Conservation (phyloP, 1,140 invertebrate genomes). For the Melipona quadrifasciata region DNA sequence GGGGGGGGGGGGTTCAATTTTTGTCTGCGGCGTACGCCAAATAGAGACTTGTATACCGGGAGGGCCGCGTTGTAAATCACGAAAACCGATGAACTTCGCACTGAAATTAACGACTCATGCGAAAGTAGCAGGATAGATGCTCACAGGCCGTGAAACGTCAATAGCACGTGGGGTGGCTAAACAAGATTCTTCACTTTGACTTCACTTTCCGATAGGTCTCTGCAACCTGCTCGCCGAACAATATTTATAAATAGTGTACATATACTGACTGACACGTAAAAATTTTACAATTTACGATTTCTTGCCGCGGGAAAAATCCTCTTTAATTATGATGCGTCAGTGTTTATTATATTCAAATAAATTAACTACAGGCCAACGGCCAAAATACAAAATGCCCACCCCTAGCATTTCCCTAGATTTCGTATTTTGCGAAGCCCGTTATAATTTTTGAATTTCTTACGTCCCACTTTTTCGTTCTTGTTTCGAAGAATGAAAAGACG, state of each 20-base stretch:
- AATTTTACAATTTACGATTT: neutral
- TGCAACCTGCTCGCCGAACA: neutral
- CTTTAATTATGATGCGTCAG: no score
- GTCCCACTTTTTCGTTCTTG: no score
- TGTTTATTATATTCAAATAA: neutral
- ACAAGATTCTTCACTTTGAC: slow-evolving; percentile 43
- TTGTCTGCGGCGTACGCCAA: neutral
- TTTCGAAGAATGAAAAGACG: no score
- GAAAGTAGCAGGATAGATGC: slow-evolving; percentile 44
- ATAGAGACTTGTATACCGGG: neutral
- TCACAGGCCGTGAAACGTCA: slow-evolving; percentile 47
- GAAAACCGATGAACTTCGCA: slow-evolving; percentile 20
- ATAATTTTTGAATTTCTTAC: no score
- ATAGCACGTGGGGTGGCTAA: slow-evolving; percentile 41
- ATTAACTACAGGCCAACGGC: no score
- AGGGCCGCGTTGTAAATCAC: neutral
- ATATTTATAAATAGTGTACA: slow-evolving; percentile 23
- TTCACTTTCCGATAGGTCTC: slow-evolving; percentile 4
- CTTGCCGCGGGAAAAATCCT: neutral
- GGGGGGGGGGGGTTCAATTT: no score
- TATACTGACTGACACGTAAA: neutral
- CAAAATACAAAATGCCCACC: no score
- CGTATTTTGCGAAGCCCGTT: no score
- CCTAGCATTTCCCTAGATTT: no score
- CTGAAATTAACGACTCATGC: slow-evolving; percentile 41